phyloP scores from a whole-genome alignment of 2,797 vertebrate genomes.

The Hypotaenidia okinawae region DNA sequence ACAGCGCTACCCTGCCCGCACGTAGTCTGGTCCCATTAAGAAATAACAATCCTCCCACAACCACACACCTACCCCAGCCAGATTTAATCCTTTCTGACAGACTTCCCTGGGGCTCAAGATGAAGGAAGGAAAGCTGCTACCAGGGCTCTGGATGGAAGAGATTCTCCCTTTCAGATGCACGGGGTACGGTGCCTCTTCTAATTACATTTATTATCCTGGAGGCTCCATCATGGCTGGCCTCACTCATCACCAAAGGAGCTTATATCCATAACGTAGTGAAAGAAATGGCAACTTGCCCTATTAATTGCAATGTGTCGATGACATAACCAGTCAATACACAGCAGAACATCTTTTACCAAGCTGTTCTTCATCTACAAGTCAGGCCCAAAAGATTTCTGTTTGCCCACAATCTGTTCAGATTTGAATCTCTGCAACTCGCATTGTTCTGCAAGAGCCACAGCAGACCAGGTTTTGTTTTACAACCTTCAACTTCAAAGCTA shows the following conservation, averaged over 20 bases:
- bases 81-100: neutral
- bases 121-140: neutral
- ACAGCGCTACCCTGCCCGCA: neutral
- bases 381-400: neutral
- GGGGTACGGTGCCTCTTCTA: neutral
- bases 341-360: neutral
- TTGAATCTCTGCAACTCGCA: neutral
- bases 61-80: neutral
- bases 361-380: neutral
- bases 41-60: neutral
- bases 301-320: neutral
- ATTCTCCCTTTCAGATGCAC: neutral
- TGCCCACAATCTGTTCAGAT: neutral
- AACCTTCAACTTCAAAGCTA: neutral
- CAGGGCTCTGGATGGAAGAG: neutral
- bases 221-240: neutral
- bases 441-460: neutral
- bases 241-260: neutral
- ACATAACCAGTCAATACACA: neutral
- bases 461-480: neutral
- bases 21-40: neutral
- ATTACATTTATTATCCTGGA: neutral
- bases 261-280: neutral
- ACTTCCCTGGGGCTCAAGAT: neutral
- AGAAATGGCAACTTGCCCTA: neutral